Evolutionary conservation across 2,888 invertebrate species (phyloP).

Genomic region (Gymnosoma rotundatum): DNA sequence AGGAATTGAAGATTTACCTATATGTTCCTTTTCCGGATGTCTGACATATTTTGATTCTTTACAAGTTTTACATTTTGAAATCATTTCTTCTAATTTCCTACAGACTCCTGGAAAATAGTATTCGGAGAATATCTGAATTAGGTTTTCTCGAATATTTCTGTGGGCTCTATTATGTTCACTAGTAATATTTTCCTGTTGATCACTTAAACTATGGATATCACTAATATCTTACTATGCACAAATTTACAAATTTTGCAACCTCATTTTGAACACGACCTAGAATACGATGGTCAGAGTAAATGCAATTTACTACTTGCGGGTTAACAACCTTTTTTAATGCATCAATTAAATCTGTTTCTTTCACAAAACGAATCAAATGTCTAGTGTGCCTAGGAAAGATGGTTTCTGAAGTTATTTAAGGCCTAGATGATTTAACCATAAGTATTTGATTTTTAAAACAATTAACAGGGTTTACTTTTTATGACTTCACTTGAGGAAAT

Average conservation of each 20-base stretch:
- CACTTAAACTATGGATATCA: slow-evolving; percentile 59
- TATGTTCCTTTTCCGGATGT: no score
- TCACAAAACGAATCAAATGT: no score
- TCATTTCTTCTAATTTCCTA: neutral
- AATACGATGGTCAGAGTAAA: no score
- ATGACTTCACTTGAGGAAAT: no score
- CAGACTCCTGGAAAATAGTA: slow-evolving; percentile 31
- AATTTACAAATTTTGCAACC: neutral
- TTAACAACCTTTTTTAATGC: no score
- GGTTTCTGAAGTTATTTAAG: no score
- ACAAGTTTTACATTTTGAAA: slow-evolving; percentile 23
- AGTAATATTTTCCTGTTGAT: slow-evolving; percentile 59
- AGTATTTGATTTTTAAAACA: no score
- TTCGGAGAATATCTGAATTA: slow-evolving; percentile 32
- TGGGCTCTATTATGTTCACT: slow-evolving; percentile 62
- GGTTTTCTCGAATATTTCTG: slow-evolving; percentile 36
- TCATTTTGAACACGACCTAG: neutral
- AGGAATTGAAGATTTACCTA: slow-evolving; percentile 21
- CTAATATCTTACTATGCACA: slow-evolving; percentile 6
- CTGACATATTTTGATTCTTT: slow-evolving; percentile 13
- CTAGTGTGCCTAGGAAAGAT: no score
- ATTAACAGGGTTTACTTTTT: no score
- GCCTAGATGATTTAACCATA: no score
- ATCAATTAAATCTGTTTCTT: no score
- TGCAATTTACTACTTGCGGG: no score